Base-by-base conservation (phyloP, 2,797 vertebrate species). In the Falco cherrug region DNA sequence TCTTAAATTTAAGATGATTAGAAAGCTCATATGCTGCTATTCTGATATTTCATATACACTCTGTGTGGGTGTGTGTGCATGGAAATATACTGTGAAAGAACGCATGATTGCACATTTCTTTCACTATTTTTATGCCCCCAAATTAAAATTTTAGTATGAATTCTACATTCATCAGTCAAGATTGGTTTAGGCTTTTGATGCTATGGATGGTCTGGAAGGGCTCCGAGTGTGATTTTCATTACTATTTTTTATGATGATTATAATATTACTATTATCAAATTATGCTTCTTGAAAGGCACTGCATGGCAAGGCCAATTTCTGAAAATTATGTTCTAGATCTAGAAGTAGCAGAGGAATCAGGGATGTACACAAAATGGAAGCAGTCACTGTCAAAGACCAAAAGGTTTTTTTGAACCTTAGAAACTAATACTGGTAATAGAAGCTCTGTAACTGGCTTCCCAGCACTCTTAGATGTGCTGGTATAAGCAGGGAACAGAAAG, bases 391-490 rank as follows among this genome's bases (percentile, higher is more conserved):
- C 2, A 87, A 77, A 85, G 16, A 63, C 8, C 33, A 29, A 45
- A 70, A 43, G 6, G 1, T 3, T 12, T 82, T 76, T 33, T 2
- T 0, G 10, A 78, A 41, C 12, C 33, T 64, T 60, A 71, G 24
- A 47, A 79, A 93, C 82, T 11, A 64, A 65, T 45, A 17, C 22
- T 79, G 15, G 11, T 41, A 39, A 16, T 28, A 75, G 17, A 28
- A 70, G 25, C 17, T 10, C 10, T 53, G 8, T 53, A 60, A 33
- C 5, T 45, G n/a, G 3, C 22, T 91, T 94, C 7, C n/a, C 5
- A 7, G 13, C 3, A 28, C 14, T 81, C 24, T 81, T 51, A 50
- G 4, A 25, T 0, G 0, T n/a, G 37, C 13, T 67, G 17, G 35
- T 28, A 43, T 8, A 43, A 63, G 11, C n/a, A 57, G 69, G 31